Evolutionary conservation across 2,113 vertebrate genomes (phyloP).

Genomic region (Muntiacus muntjak): DNA sequence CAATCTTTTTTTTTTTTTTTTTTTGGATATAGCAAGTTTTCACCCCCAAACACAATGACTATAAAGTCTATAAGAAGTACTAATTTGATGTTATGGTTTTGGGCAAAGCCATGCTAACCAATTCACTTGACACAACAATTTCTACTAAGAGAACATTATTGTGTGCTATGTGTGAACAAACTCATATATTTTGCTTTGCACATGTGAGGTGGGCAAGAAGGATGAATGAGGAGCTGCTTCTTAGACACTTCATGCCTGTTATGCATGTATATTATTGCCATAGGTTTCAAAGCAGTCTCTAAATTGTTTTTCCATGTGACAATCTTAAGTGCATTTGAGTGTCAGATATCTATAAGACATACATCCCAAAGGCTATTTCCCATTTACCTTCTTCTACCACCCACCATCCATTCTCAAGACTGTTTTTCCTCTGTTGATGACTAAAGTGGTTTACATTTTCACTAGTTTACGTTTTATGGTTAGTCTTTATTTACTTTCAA

Average conservation of each 20-base stretch:
- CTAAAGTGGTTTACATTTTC: neutral
- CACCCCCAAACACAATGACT: neutral
- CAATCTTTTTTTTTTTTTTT: neutral
- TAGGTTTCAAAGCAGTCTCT: neutral
- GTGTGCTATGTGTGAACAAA: neutral
- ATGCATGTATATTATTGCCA: neutral
- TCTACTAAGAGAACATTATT: neutral
- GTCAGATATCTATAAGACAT: neutral
- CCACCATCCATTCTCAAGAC: neutral
- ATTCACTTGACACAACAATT: neutral
- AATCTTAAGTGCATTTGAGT: neutral
- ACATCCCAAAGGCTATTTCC: neutral
- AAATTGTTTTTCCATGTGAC: neutral
- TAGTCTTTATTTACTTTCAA: neutral
- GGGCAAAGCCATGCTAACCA: neutral
- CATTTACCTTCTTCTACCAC: neutral
- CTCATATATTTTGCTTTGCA: neutral
- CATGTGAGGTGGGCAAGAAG: neutral
- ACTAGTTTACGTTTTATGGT: neutral
- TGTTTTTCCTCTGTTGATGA: neutral
- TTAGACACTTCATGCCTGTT: neutral
- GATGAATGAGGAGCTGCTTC: neutral
- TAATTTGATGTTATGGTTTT: neutral
- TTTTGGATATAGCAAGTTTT: neutral
- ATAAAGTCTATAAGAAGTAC: neutral